phyloP scores from a whole-genome alignment of 2,797 vertebrate genomes.

The Serranus cabrilla region DNA sequence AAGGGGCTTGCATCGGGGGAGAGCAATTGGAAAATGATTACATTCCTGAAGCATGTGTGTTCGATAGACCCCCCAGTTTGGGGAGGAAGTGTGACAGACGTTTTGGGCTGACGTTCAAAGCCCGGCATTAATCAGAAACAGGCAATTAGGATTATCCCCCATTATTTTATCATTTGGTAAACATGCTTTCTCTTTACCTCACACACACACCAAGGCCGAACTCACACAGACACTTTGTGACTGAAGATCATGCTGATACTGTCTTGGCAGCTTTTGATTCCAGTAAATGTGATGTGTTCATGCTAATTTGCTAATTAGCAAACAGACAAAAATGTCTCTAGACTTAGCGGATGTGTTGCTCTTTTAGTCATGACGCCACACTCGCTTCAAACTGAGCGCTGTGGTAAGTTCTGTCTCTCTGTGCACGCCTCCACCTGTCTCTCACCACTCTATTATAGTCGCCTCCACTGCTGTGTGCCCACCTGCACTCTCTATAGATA shows the following conservation, averaged over 20 bases:
- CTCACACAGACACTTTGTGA: constrained; percentile 16
- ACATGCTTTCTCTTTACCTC: constrained; percentile 59
- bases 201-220: constrained; percentile 27
- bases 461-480: constrained; percentile 64
- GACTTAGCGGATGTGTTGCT: constrained; percentile 18
- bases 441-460: constrained; percentile 61
- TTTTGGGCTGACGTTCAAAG: constrained; percentile 74
- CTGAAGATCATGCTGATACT: not conserved
- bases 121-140: constrained; percentile 74
- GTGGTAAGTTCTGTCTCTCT: constrained; percentile 48
- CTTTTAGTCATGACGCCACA: constrained; percentile 4
- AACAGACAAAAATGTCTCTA: constrained; percentile 21
- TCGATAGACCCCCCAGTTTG: constrained; percentile 80
- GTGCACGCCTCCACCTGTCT: constrained; percentile 71
- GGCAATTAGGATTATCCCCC: constrained; percentile 77
- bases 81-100: constrained; percentile 78
- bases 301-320: constrained; percentile 23
- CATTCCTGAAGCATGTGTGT: constrained; percentile 81
- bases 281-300: not conserved
- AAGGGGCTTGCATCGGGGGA: constrained; percentile 40
- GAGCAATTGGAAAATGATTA: constrained; percentile 70
- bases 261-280: constrained; percentile 1
- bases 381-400: not conserved
- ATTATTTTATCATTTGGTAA: constrained; percentile 76
- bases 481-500: constrained; percentile 72